phyloP scores from a whole-genome alignment of 2,797 vertebrate genomes.

The Kryptopterus vitreolus region DNA sequence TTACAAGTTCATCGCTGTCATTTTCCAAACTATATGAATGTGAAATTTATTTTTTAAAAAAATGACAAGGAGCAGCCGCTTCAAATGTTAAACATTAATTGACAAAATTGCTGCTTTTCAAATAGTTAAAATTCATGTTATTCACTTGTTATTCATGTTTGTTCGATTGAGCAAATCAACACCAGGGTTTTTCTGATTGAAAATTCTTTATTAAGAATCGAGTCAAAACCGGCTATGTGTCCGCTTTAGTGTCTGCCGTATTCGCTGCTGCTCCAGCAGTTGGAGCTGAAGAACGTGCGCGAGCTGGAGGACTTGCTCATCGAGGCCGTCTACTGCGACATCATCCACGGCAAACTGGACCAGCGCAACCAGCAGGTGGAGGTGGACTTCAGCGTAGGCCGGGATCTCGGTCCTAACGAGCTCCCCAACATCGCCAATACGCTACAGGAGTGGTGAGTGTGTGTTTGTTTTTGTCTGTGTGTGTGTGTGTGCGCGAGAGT shows the following conservation, averaged over 20 bases:
- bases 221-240: neutral
- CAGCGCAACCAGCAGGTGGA: slow-evolving; percentile 98
- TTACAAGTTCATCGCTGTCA: too few relatives aligned
- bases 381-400: slow-evolving; percentile 96
- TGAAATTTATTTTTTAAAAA: too few relatives aligned
- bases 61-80: too few relatives aligned
- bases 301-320: slow-evolving; percentile 98
- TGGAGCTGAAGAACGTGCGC: slow-evolving; percentile 96
- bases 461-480: neutral
- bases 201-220: neutral
- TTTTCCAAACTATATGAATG: too few relatives aligned
- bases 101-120: too few relatives aligned
- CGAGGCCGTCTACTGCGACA: slow-evolving; percentile 97
- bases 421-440: slow-evolving; percentile 95
- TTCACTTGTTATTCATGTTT: too few relatives aligned
- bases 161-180: too few relatives aligned
- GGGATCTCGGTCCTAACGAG: slow-evolving; percentile 96
- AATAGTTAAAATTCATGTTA: too few relatives aligned
- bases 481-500: neutral
- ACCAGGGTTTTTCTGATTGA: too few relatives aligned
- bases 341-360: slow-evolving; percentile 98
- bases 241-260: slow-evolving; percentile 91
- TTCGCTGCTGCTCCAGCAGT: slow-evolving; percentile 94
- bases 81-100: too few relatives aligned
- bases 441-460: slow-evolving; percentile 89